Evolutionary conservation across 2,797 vertebrate species (phyloP).

Genomic region (Tragopan temminckii): DNA sequence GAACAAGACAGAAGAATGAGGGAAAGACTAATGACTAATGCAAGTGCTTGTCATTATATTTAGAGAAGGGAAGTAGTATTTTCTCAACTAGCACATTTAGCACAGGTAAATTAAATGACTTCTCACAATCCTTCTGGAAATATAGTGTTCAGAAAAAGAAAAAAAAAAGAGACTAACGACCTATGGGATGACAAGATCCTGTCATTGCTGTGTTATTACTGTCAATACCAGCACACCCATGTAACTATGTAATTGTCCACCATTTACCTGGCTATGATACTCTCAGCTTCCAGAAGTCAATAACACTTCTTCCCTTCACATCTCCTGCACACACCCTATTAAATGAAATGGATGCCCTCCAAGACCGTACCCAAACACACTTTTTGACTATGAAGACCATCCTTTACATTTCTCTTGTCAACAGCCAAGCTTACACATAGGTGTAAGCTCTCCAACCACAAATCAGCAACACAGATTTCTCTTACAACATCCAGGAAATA

Average conservation of each 20-base stretch:
- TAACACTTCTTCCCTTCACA: not conserved
- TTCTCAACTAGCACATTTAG: not conserved
- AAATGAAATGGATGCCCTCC: not conserved
- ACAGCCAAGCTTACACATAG: not conserved
- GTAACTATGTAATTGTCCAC: not conserved
- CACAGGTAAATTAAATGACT: not conserved
- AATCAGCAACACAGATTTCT: not conserved
- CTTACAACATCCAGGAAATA: not conserved
- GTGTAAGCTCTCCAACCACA: not conserved
- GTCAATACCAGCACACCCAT: not conserved
- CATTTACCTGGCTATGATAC: rapidly evolving
- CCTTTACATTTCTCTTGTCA: not conserved
- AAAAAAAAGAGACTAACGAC: not conserved
- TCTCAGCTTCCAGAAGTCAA: not conserved
- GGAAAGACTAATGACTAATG: not conserved
- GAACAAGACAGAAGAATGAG: not conserved
- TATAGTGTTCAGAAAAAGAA: not conserved
- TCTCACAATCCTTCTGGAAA: not conserved
- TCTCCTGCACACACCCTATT: not conserved
- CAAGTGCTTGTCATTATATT: not conserved
- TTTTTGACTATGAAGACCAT: not conserved
- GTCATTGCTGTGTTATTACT: not conserved
- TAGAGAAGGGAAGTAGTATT: not conserved
- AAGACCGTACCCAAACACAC: not conserved
- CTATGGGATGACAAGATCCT: not conserved